phyloP scores from a whole-genome alignment of 1,140 invertebrate species.

The Rhopalosiphum padi region DNA sequence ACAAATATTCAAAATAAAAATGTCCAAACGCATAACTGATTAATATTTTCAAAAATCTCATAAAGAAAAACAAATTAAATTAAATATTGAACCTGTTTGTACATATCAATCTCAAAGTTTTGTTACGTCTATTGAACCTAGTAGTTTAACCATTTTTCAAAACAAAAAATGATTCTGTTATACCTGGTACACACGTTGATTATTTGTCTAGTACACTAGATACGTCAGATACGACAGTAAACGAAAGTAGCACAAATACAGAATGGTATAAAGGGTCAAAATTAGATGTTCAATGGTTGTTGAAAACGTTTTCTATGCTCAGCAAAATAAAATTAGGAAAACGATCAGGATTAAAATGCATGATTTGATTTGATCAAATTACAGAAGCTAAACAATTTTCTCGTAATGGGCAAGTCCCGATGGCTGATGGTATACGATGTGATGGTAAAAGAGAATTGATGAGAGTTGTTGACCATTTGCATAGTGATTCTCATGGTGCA shows the following conservation, averaged over 20 bases:
- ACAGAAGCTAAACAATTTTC: constrained; percentile 42
- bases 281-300: constrained; percentile 30
- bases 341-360: constrained; percentile 8
- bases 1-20: neutral
- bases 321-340: neutral
- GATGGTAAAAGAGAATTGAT: too few species aligned
- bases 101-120: neutral
- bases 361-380: constrained; percentile 29
- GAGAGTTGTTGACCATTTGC: too few species aligned
- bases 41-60: neutral
- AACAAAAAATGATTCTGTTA: neutral
- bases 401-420: constrained; percentile 31
- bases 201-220: neutral
- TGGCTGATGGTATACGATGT: constrained; percentile 39
- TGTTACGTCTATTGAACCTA: constrained; percentile 14
- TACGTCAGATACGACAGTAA: neutral
- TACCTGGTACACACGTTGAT: neutral
- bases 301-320: constrained; percentile 35
- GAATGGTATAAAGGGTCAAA: constrained; percentile 38
- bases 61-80: constrained; percentile 11
- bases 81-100: constrained; percentile 1
- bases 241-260: neutral
- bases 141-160: neutral
- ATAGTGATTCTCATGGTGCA: too few species aligned
- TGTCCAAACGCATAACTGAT: constrained; percentile 19